phyloP scores from a whole-genome alignment of 2,888 invertebrate species.

The Ophioninae sp. region DNA sequence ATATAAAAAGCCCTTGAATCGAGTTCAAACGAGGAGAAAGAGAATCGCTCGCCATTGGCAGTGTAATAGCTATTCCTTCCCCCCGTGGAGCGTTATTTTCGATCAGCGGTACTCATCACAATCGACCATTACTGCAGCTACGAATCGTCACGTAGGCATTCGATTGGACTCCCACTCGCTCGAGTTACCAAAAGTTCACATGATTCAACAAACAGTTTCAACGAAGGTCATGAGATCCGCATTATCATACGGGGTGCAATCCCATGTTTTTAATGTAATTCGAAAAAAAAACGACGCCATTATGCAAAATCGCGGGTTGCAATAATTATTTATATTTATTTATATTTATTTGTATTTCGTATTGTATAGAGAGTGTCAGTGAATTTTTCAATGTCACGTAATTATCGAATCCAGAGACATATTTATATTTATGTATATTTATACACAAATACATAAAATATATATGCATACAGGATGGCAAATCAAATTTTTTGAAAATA shows the following conservation, averaged over 20 bases:
- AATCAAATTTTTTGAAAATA: too few relatives aligned
- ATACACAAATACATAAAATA: not conserved
- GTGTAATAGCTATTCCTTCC: not conserved
- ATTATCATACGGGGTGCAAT: too few relatives aligned
- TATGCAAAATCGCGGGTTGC: not conserved
- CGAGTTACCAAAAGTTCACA: not conserved
- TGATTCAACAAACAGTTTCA: not conserved
- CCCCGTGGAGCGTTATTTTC: not conserved
- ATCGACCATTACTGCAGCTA: not conserved
- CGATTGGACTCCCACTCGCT: not conserved
- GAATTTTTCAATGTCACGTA: not conserved
- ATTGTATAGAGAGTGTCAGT: not conserved
- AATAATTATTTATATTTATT: not conserved
- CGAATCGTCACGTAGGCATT: constrained; percentile 10
- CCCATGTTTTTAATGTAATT: too few relatives aligned
- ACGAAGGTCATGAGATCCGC: not conserved
- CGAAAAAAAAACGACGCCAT: not conserved
- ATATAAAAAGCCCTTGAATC: constrained; percentile 17
- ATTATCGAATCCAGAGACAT: not conserved
- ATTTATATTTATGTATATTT: not conserved
- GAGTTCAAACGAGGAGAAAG: not conserved
- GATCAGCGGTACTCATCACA: constrained; percentile 1
- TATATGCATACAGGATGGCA: not conserved
- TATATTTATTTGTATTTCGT: too few relatives aligned
- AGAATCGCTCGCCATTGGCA: not conserved